Evolutionary conservation across 2,888 invertebrate species (phyloP), one percentile per base, ranked within the genome.

Genomic region (Lasioglossum malachurum): DNA sequence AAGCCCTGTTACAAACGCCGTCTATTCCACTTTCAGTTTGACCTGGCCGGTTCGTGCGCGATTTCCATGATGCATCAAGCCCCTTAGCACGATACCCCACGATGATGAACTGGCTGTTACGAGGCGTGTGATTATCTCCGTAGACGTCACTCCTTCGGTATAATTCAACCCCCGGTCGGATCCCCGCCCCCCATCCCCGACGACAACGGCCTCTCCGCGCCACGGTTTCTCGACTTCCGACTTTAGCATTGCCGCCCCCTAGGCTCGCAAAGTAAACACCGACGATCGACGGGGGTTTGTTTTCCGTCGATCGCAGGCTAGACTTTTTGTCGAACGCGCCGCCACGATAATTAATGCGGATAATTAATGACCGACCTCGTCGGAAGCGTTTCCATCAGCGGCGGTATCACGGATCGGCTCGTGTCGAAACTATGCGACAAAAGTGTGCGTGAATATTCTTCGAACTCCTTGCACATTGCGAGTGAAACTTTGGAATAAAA

Each of bases 61-160:
- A 89, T 89, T 93, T 93, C 89, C 88, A 91, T 87, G 92, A 93
- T 93, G 93, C 93, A 93, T 94, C 94, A 92, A 90, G 88, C 90
- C 90, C 93, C 90, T 90, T 84, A 74, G 91, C 91, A 90, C 92
- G 93, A 93, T 93, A 93, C 88, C 64, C 64, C 92, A 87, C 88
- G 83, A 92, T 93, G 93, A 93, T 93, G 93, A 93, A 94, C 93
- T 91, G 92, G 91, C 92, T 93, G 92, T 92, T 93, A 89, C 94
- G 91, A 93, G 91, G 91, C 92, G 91, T 93, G 92, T 94, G 93
- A 94, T 94, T 94, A 94, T 94, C 94, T 93, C 91, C 89, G 92
- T 89, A 90, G 88, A 92, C 94, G 94, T 93, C 93, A 91, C 91
- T 93, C 93, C 90, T 88, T 86, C 80, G 88, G 91, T 92, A 93